Evolutionary conservation across 2,888 invertebrate species (phyloP).

Genomic region (Epirrhoe tristata): DNA sequence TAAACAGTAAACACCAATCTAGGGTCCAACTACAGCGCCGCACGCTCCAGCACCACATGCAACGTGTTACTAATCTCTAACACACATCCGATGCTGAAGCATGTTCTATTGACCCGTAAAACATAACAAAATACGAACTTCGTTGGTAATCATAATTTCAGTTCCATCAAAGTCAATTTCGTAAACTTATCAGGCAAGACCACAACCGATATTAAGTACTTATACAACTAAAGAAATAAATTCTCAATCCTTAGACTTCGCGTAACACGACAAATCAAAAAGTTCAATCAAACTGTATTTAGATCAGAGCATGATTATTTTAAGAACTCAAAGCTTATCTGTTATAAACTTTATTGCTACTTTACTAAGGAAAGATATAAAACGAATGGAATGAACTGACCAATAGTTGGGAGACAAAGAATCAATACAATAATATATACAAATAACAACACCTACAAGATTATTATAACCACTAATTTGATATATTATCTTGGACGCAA

Average conservation of each 20-base stretch:
- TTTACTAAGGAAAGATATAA: slow-evolving; percentile 37
- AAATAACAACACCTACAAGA: slow-evolving; percentile 56
- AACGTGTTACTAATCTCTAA: neutral
- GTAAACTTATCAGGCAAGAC: slow-evolving; percentile 86
- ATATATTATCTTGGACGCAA: slow-evolving; percentile 34
- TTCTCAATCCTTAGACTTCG: slow-evolving; percentile 48
- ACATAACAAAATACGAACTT: slow-evolving; percentile 71
- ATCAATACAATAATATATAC: slow-evolving; percentile 50
- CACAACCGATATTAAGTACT: slow-evolving; percentile 86
- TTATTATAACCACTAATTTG: slow-evolving; percentile 39
- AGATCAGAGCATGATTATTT: neutral
- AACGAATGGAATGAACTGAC: slow-evolving; percentile 68
- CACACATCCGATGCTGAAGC: slow-evolving; percentile 1
- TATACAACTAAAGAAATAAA: slow-evolving; percentile 83
- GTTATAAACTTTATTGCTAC: slow-evolving; percentile 7
- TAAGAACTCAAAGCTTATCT: neutral
- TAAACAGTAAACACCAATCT: slow-evolving; percentile 36
- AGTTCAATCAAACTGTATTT: neutral
- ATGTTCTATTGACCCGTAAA: slow-evolving; percentile 49
- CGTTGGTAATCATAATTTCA: slow-evolving; percentile 85
- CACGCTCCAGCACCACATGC: slow-evolving; percentile 4
- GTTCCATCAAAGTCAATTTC: slow-evolving; percentile 80
- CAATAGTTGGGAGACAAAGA: slow-evolving; percentile 56
- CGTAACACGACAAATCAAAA: neutral
- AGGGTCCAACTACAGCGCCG: slow-evolving; percentile 9